Base-by-base conservation (phyloP, 2,888 invertebrate species). In the Thymelicus lineola region DNA sequence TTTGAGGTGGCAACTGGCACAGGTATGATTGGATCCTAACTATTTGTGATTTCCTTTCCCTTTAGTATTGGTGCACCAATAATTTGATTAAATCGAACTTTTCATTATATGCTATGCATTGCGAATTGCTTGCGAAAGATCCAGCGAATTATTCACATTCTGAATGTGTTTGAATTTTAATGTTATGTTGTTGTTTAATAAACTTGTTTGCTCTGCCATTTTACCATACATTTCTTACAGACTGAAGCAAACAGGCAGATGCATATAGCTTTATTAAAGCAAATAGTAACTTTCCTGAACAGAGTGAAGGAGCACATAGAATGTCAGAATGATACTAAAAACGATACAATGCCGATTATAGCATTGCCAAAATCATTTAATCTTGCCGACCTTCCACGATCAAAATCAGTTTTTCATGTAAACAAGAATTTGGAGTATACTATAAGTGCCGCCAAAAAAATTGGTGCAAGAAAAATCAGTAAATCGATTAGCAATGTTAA, bases 241-340 rank as follows among this genome's bases (percentile, higher is more conserved):
- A 95, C 95, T 73, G 96, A 96, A 84, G 94, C 95, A 66, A 96
- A 95, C 84, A 94, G 96, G 74, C 95, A 96, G 84, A 96, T 96
- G 96, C 96, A 96, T 85, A 95, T 95, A 83, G 96, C 96, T 42
- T 93, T 96, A 80, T 95, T 96, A 90, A 95, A 95, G 82, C 96
- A 96, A 87, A 95, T 96, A 75, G 95, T 96, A 57, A 94, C 94
- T 72, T 96, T 96, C 84, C 86, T 96, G 79, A 96, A 95, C 80
- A 94, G 95, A 85, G 95, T 96, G 6, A 96, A 96, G 79, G 95
- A 95, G 75, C 96, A 96, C 77, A 93, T 96, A 75, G 95, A 95
- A 73, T 82, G 79, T 70, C 88, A 89, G 75, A 87, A 78, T 36
- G 86, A 88, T 63, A 73, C 80, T 1, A 77, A 76, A 62, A 82